Percentiles rank a stretch among this genome's conserved stretches.
Evolutionary conservation across 2,113 vertebrate genomes (phyloP).

Genomic region (Eulemur macaco): DNA sequence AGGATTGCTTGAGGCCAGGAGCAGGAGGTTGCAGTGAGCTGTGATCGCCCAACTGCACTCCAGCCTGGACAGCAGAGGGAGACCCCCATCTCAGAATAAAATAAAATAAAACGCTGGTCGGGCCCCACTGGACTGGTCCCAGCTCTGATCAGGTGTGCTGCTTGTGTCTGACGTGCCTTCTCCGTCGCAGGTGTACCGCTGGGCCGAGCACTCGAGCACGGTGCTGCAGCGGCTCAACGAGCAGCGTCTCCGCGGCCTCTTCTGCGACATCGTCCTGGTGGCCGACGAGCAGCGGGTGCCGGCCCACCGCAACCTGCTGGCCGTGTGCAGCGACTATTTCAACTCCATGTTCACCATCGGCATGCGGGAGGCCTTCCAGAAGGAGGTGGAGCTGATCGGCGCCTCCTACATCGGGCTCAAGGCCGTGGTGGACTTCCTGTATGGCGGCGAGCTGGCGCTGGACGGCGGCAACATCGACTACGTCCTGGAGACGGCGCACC

Average conservation of each 20-base stretch:
- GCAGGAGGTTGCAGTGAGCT: too few relatives aligned
- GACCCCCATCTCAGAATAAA: too few relatives aligned
- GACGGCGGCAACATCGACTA: constrained; percentile 94
- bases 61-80: too few relatives aligned
- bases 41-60: too few relatives aligned
- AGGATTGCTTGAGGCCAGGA: too few relatives aligned
- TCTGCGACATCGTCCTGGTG: constrained; percentile 95
- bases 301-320: constrained; percentile 93
- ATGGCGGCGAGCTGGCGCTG: constrained; percentile 91
- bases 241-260: constrained; percentile 90
- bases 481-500: constrained; percentile 93
- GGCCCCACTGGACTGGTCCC: rapidly evolving
- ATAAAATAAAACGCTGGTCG: neutral
- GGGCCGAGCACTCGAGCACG: constrained; percentile 86
- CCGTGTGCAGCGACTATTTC: constrained; percentile 95
- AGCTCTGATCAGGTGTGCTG: rapidly evolving
- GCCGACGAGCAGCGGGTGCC: constrained; percentile 89
- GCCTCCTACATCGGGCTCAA: constrained; percentile 92
- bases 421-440: constrained; percentile 95
- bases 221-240: constrained; percentile 93
- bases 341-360: constrained; percentile 97
- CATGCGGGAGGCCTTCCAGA: constrained; percentile 94
- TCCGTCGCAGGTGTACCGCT: constrained; percentile 88
- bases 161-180: neutral
- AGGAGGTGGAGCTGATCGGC: constrained; percentile 93